Conservation (phyloP, 2,113 vertebrate species). For the Sturnira hondurensis region DNA sequence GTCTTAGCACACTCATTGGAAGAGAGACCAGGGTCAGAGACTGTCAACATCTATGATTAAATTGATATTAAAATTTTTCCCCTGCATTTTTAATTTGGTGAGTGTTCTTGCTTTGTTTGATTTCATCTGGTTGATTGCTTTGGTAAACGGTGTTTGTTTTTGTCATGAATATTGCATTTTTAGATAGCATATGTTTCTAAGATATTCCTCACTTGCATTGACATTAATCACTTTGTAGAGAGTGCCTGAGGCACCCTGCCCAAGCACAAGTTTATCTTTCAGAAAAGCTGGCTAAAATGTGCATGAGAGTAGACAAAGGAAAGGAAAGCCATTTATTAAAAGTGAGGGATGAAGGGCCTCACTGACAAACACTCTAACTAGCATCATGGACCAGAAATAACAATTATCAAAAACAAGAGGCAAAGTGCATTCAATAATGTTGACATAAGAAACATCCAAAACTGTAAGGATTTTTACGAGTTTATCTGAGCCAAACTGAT, state of each 20-base stretch:
- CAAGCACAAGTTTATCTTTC: constrained; percentile 28
- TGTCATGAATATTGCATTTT: neutral
- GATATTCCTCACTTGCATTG: constrained; percentile 54
- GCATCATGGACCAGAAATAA: neutral
- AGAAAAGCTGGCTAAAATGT: constrained; percentile 33
- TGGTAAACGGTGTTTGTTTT: constrained; percentile 27
- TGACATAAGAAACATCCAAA: neutral
- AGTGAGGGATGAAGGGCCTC: neutral
- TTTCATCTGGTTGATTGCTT: constrained; percentile 36
- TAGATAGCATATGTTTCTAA: constrained; percentile 38
- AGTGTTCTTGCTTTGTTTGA: constrained; percentile 29
- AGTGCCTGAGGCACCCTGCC: neutral
- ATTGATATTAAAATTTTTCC: neutral
- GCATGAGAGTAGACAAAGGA: neutral
- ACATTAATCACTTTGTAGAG: constrained; percentile 38
- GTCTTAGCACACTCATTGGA: neutral
- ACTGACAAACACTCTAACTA: neutral
- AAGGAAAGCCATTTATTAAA: neutral
- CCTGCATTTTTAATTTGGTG: neutral
- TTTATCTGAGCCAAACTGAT: neutral
- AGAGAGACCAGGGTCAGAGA: neutral
- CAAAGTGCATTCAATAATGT: neutral
- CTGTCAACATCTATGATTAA: neutral
- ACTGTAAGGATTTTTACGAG: neutral
- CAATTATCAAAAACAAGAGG: constrained; percentile 34